Evolutionary conservation across 1,140 invertebrate genomes (phyloP).

Genomic region (Ceratina australensis): DNA sequence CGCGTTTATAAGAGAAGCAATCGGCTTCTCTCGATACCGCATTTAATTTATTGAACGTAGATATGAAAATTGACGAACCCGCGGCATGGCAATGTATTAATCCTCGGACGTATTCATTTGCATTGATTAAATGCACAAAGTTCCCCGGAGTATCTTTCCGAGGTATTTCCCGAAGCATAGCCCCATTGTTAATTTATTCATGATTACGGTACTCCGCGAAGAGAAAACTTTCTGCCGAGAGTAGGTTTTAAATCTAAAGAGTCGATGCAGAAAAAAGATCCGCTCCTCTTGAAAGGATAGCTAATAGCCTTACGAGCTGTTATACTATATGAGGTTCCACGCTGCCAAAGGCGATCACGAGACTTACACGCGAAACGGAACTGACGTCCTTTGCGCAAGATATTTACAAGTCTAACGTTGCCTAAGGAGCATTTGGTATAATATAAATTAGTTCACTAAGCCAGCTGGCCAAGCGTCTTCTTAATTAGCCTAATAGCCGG

Average conservation of each 20-base stretch:
- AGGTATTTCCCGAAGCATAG: not conserved
- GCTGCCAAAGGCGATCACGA: constrained; percentile 21
- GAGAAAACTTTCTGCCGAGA: not conserved
- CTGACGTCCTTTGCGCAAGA: not conserved
- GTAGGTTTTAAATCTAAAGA: not conserved
- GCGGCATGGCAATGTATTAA: not conserved
- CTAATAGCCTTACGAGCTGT: constrained; percentile 29
- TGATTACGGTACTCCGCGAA: constrained; percentile 5
- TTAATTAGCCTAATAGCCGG: not conserved
- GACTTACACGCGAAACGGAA: constrained; percentile 17
- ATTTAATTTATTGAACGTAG: not conserved
- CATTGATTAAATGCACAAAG: constrained; percentile 14
- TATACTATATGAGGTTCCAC: constrained; percentile 1
- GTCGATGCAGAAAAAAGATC: constrained; percentile 3
- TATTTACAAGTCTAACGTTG: constrained; percentile 19
- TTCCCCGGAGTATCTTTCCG: not conserved
- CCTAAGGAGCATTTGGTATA: not conserved
- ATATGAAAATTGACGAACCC: not conserved
- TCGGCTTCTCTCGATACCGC: not conserved
- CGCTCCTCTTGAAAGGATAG: constrained; percentile 19
- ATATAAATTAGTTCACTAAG: constrained; percentile 20
- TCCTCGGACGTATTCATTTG: constrained; percentile 22
- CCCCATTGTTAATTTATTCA: constrained; percentile 29
- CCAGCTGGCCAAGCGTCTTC: not conserved
- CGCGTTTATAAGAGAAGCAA: not conserved